These are phyloP conservation scores for Pipistrellus pipistrellus DNA, from an alignment of 2,797 vertebrate genomes.

Conservation along the genomic window DNA sequence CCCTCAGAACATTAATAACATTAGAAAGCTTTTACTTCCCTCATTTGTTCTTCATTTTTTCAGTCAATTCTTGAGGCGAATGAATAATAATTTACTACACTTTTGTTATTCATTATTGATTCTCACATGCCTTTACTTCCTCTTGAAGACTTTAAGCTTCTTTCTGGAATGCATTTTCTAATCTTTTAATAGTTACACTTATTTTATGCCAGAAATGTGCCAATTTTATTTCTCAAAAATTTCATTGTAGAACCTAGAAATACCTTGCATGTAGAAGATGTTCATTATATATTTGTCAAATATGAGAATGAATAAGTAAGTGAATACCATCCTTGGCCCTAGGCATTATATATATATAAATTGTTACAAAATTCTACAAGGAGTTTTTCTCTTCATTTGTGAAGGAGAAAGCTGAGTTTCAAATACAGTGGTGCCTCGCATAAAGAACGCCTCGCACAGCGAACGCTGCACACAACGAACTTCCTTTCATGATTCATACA, in stretches of 20 bases:
- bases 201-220: not conserved
- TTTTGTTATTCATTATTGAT: not conserved
- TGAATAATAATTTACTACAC: not conserved
- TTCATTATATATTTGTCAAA: not conserved
- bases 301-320: not conserved
- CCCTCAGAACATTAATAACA: not conserved
- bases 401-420: not conserved
- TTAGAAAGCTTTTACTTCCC: constrained; percentile 26
- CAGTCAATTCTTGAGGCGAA: not conserved
- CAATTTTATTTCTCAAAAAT: constrained; percentile 32
- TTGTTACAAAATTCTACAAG: not conserved
- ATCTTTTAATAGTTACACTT: constrained; percentile 27
- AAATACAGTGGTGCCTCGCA: no score
- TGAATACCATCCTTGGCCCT: not conserved
- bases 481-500: no score
- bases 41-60: constrained; percentile 7
- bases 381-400: not conserved
- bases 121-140: not conserved
- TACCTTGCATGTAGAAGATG: not conserved
- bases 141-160: not conserved
- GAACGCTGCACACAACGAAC: no score
- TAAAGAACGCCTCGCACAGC: no score
- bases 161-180: not conserved
- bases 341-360: no score
- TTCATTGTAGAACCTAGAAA: not conserved